A percentile compares a stretch with the other conserved stretches of the same genome.
Evolutionary conservation across 23 tunicate genomes (phyloP).

Genomic region (Styela plicata): DNA sequence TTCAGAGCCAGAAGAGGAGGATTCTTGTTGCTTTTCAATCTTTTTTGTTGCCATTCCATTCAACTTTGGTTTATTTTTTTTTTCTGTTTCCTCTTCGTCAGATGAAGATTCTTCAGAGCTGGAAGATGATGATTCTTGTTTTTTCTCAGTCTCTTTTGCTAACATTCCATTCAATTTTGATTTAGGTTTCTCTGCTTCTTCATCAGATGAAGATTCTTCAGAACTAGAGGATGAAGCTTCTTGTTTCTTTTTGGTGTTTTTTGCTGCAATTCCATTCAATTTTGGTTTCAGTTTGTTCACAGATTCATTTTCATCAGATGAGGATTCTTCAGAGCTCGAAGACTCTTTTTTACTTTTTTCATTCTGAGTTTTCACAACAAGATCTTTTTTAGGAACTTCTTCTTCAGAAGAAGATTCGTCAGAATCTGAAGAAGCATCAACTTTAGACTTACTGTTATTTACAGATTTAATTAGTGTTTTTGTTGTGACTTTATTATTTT

Average conservation of each 20-base stretch:
- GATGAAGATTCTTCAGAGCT: conserved; percentile 24
- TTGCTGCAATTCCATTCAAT: neutral
- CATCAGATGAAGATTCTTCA: neutral
- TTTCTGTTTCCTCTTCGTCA: conserved; percentile 1
- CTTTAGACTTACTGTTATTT: too few species aligned
- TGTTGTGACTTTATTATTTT: neutral
- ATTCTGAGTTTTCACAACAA: neutral
- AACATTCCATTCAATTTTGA: neutral
- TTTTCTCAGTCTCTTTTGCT: neutral
- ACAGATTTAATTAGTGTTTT: too few species aligned
- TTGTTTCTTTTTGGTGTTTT: too few species aligned
- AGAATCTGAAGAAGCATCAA: too few species aligned
- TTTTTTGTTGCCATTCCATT: neutral
- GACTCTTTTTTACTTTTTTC: neutral
- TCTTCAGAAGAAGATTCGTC: too few species aligned
- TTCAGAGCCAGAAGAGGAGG: neutral
- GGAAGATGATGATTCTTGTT: neutral
- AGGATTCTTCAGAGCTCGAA: neutral
- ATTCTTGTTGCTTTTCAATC: neutral
- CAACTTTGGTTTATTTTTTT: neutral
- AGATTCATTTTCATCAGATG: neutral
- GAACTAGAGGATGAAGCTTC: neutral
- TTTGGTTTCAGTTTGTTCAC: too few species aligned
- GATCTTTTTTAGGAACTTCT: too few species aligned
- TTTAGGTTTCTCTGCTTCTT: neutral